Evolutionary conservation across 2,113 vertebrate genomes (phyloP).

Genomic region (Vidua chalybeata): DNA sequence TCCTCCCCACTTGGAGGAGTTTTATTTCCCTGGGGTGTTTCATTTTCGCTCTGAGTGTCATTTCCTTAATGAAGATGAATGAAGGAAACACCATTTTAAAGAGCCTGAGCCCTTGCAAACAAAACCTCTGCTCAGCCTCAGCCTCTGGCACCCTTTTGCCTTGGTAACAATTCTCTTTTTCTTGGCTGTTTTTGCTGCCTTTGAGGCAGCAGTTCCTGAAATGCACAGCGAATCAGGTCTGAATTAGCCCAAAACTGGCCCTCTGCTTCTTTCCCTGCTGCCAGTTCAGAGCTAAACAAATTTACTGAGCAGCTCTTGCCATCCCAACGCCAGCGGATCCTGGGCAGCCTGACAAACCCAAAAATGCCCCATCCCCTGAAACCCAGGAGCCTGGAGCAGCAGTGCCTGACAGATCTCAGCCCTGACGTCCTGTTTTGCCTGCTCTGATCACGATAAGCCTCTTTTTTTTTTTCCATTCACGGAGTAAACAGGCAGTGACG

Average conservation of each 20-base stretch:
- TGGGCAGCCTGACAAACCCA: neutral
- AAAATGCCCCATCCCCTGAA: neutral
- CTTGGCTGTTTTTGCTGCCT: neutral
- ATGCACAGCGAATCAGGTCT: neutral
- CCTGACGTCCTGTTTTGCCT: neutral
- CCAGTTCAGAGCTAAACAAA: fast-evolving
- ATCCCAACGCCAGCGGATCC: fast-evolving
- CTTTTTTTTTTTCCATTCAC: neutral
- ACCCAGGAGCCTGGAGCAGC: neutral
- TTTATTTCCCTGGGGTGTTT: neutral
- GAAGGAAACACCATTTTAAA: neutral
- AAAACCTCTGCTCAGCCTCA: neutral
- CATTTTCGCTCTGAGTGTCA: neutral
- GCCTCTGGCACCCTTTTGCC: neutral
- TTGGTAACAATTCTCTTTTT: neutral
- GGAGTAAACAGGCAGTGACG: neutral
- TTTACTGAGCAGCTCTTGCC: neutral
- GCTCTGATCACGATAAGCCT: neutral
- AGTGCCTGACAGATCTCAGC: neutral
- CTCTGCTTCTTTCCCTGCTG: neutral
- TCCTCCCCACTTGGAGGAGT: neutral
- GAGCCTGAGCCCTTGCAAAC: neutral
- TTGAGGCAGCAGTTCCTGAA: neutral
- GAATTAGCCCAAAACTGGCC: neutral
- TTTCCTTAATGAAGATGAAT: conserved; percentile 27